These are phyloP conservation scores for Myrmophylax atrothorax DNA, from an alignment of 2,113 vertebrate genomes.

Conservation along the genomic window DNA sequence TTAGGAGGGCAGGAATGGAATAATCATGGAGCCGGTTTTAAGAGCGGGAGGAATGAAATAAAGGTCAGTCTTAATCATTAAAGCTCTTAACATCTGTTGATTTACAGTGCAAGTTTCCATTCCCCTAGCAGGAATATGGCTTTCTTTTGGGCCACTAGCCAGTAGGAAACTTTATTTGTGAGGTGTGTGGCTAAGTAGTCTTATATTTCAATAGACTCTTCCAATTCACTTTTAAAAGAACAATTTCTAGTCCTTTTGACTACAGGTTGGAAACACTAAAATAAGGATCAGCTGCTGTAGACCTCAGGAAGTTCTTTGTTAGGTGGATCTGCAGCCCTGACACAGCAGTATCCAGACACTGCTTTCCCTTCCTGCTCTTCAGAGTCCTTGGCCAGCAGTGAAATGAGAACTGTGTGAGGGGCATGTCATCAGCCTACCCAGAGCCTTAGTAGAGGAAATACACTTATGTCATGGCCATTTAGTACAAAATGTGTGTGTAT, in stretches of 20 bases:
- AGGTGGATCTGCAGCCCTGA: neutral
- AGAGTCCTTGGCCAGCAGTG: neutral
- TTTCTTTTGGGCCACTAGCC: neutral
- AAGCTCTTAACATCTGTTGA: neutral
- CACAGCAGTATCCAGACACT: accelerated
- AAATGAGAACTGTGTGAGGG: neutral
- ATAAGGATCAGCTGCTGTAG: neutral
- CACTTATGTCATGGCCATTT: neutral
- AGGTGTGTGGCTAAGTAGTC: neutral
- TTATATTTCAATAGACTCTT: neutral
- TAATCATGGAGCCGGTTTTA: neutral
- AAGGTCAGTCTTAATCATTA: neutral
- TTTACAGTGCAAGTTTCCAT: neutral
- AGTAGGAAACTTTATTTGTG: neutral
- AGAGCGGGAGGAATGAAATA: neutral
- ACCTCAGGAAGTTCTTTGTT: neutral
- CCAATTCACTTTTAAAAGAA: neutral
- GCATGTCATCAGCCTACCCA: accelerated
- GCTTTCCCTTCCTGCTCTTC: neutral
- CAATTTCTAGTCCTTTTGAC: neutral
- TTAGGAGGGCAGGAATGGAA: neutral
- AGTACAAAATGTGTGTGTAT: neutral
- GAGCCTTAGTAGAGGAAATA: neutral
- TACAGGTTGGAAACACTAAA: neutral
- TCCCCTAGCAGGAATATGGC: neutral